Percentiles rank a stretch among this genome's conserved stretches.
Evolutionary conservation across 2,888 invertebrate species (phyloP).

Genomic region (Theodoxus fluviatilis): DNA sequence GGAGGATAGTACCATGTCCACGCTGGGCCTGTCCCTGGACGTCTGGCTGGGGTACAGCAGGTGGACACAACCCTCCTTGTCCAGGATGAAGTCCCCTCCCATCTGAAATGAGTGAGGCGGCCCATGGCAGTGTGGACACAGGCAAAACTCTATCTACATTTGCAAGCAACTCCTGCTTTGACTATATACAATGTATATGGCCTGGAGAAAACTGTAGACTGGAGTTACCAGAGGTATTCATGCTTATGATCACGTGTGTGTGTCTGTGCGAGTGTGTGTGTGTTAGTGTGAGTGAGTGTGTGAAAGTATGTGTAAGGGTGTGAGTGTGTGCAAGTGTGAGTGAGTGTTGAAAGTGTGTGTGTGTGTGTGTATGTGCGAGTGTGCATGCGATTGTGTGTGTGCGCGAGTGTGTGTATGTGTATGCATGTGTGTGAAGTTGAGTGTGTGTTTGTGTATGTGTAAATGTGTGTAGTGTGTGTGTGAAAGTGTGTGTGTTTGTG

Average conservation of each 20-base stretch:
- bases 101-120: slow-evolving; percentile 37
- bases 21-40: slow-evolving; percentile 49
- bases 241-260: slow-evolving; percentile 7
- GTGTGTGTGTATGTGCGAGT: not conserved
- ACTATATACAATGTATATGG: no score
- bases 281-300: slow-evolving; percentile 17
- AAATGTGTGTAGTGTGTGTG: not conserved
- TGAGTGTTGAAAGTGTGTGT: not conserved
- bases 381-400: no score
- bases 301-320: not conserved
- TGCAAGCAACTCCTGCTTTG: no score
- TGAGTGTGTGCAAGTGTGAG: not conserved
- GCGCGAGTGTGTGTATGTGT: not conserved
- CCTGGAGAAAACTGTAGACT: no score
- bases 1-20: slow-evolving; percentile 40
- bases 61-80: slow-evolving; percentile 39
- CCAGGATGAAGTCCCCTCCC: slow-evolving; percentile 59
- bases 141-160: no score
- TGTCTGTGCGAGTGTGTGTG: slow-evolving; percentile 20
- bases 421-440: not conserved
- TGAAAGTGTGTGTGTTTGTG: slow-evolving; percentile 1
- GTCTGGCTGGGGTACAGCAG: slow-evolving; percentile 49
- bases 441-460: not conserved
- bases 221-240: not conserved
- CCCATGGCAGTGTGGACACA: not conserved